Evolutionary conservation across 2,888 invertebrate species (phyloP), one percentile per base, ranked within the genome.

Genomic region (Cataglyphis cursor): DNA sequence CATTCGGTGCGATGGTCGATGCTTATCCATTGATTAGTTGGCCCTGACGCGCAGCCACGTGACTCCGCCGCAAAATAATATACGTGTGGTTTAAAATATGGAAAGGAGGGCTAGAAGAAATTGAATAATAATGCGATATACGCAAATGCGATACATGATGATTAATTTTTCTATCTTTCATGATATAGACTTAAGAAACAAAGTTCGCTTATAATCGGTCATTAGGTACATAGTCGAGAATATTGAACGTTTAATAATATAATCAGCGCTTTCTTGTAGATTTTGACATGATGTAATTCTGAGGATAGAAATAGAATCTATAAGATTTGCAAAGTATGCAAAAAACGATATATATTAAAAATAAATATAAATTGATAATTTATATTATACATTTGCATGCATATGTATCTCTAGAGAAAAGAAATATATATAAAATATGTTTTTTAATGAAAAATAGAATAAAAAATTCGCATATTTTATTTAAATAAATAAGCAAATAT

Each of bases 11-110:
- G 84, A 85, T 90, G 92, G 85, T 92, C 93, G 93, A 93, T 93
- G 89, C 78, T 90, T 90, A 89, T 91, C 88, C 92, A 93, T 92
- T 89, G 93, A 93, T 92, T 92, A 87, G 83, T 78, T 82, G 76
- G 84, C 84, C 51, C 89, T 89, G 89, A 87, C 89, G 28, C 18
- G 12, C 54, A 91, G 87, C 89, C 92, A 92, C 91, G 90, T 88
- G 88, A 90, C 88, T 62, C 4, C 12, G n/a, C 38, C 51, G 64
- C 59, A 51, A 28, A 62, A 81, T 57, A 73, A 64, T 68, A 64
- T 21, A 18, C 4, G 18, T 38, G 24, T 18, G 8, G 2, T 41
- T 80, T 81, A 54, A 38, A 76, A 41, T 62, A 62, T 81, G 44
- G 72, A 78, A 59, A 6, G 35, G 51, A 48, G 54, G 18, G 41